phyloP scores from a whole-genome alignment of 2,797 vertebrate genomes.

The Chromis chromis region DNA sequence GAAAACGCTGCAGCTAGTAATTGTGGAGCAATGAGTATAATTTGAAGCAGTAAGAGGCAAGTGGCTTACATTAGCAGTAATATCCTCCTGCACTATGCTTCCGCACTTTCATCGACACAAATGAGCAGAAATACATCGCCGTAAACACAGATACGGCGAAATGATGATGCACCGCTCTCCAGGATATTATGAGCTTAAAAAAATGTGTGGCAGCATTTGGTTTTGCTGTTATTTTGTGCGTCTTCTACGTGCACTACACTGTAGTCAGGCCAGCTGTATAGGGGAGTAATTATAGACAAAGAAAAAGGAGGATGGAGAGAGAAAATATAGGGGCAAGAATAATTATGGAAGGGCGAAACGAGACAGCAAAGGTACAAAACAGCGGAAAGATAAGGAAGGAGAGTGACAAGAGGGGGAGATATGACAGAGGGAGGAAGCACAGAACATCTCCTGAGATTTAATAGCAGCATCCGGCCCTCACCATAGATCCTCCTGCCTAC shows the following conservation, averaged over 20 bases:
- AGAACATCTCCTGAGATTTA: conserved; percentile 69
- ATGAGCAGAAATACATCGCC: background rate
- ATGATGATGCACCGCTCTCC: background rate
- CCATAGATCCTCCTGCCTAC: conserved; percentile 68
- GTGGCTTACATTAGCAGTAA: conserved; percentile 32
- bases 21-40: conserved; percentile 50
- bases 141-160: background rate
- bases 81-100: conserved; percentile 14
- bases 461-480: conserved; percentile 54
- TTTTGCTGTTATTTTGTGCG: conserved; percentile 12
- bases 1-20: conserved; percentile 32
- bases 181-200: background rate
- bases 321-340: conserved; percentile 19
- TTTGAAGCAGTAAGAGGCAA: conserved; percentile 41
- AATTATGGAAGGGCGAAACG: conserved; percentile 28
- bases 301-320: conserved; percentile 9
- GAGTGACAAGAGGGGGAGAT: conserved; percentile 22
- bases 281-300: background rate
- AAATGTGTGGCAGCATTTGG: background rate
- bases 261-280: background rate
- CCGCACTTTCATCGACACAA: background rate
- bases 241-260: background rate
- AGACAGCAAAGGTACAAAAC: conserved; percentile 23
- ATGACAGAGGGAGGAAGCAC: conserved; percentile 43
- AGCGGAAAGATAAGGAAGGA: conserved; percentile 21